These are phyloP conservation scores for Glossophaga mutica DNA, from an alignment of 2,797 vertebrate species.

Conservation along the genomic window DNA sequence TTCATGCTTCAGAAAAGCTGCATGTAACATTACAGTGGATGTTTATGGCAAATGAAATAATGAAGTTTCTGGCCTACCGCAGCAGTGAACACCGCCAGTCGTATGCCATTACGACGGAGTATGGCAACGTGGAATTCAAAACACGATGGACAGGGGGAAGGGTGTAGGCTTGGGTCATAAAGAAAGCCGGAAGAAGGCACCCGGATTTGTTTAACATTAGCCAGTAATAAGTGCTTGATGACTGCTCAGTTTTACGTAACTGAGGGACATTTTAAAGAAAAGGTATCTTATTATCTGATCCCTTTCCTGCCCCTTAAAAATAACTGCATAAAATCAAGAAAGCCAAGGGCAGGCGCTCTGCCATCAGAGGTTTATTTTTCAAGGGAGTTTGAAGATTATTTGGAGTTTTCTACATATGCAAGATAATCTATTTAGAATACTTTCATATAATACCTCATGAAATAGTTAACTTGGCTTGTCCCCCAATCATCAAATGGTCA, in stretches of 20 bases:
- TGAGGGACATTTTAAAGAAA: conserved; percentile 13
- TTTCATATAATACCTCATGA: not conserved
- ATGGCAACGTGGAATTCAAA: not conserved
- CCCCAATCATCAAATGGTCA: conserved; percentile 46
- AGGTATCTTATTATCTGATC: not conserved
- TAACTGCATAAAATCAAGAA: conserved; percentile 22
- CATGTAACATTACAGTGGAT: not conserved
- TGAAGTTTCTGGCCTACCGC: not conserved
- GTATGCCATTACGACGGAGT: not conserved
- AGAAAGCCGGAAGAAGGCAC: conserved; percentile 39
- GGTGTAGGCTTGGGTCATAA: not conserved
- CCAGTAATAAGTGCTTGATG: conserved; percentile 21
- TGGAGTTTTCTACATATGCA: not conserved
- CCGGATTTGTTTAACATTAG: not conserved
- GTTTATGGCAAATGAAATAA: not conserved
- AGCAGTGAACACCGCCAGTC: not conserved
- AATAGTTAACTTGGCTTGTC: conserved; percentile 56
- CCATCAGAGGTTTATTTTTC: not conserved
- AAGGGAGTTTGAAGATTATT: not conserved
- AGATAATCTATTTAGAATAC: not conserved
- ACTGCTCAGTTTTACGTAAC: not conserved
- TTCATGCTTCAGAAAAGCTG: conserved; percentile 46
- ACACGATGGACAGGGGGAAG: not conserved
- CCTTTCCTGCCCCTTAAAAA: not conserved
- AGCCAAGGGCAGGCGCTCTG: conserved; percentile 13